Evolutionary conservation across 1,140 invertebrate species (phyloP).

Genomic region (Trigoniulus corallinus): DNA sequence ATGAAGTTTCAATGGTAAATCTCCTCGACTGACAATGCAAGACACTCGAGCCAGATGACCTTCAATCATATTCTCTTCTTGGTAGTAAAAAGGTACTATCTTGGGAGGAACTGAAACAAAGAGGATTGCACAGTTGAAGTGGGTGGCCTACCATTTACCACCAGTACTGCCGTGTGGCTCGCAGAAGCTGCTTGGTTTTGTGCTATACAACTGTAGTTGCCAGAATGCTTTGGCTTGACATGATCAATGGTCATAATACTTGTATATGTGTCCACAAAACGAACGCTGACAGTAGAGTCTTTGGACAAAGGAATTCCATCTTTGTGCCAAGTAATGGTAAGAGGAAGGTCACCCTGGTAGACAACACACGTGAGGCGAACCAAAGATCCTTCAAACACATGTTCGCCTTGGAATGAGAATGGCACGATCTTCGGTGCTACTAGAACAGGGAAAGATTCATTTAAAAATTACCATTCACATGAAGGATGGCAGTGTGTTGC

Average conservation of each 20-base stretch:
- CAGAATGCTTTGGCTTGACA: neutral
- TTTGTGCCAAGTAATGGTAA: neutral
- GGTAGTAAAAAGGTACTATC: slow-evolving; percentile 8
- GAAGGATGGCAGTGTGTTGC: neutral
- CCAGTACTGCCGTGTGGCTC: slow-evolving; percentile 23
- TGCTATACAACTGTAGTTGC: slow-evolving; percentile 50
- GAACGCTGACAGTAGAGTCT: neutral
- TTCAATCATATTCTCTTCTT: slow-evolving; percentile 48
- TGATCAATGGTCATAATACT: neutral
- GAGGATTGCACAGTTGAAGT: neutral
- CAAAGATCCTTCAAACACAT: slow-evolving; percentile 2
- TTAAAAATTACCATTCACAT: slow-evolving; percentile 3
- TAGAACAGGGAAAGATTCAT: neutral
- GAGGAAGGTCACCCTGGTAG: neutral
- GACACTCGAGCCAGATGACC: slow-evolving; percentile 66
- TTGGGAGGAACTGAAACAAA: slow-evolving; percentile 13
- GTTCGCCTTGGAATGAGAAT: slow-evolving; percentile 7
- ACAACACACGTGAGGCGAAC: neutral
- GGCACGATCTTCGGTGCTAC: slow-evolving; percentile 8
- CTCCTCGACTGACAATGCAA: slow-evolving; percentile 60
- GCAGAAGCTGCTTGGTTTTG: slow-evolving; percentile 27
- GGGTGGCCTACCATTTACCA: slow-evolving; percentile 23
- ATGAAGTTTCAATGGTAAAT: neutral
- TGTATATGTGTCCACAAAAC: neutral
- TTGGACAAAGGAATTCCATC: neutral